Evolutionary conservation across 30 jellyfish, hydroid and myxozoan species (phyloP).

Genomic region (Phacellophora camtschatica): DNA sequence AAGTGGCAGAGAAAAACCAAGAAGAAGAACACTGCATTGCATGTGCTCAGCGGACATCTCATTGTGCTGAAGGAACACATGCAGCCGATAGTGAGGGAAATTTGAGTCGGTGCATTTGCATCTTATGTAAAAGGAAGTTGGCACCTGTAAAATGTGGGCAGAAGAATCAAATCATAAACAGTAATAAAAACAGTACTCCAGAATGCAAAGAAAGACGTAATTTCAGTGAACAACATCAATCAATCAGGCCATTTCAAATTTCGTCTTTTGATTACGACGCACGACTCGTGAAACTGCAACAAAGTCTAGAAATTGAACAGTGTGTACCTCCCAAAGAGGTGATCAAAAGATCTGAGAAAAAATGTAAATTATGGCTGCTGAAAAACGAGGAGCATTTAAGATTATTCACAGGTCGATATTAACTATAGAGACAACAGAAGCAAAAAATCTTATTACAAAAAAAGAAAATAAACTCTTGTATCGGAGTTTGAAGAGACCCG

Average conservation of each 20-base stretch:
- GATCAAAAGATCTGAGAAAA: slow-evolving; percentile 39
- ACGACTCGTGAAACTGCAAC: slow-evolving; percentile 39
- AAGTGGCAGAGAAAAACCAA: neutral
- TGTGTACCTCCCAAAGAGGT: slow-evolving; percentile 57
- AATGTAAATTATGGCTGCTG: slow-evolving; percentile 52
- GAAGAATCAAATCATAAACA: neutral
- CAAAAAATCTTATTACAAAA: too few relatives aligned
- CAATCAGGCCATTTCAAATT: slow-evolving; percentile 17
- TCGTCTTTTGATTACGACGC: slow-evolving; percentile 53
- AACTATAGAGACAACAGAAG: too few relatives aligned
- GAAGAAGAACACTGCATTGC: slow-evolving; percentile 23
- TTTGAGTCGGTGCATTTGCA: slow-evolving; percentile 40
- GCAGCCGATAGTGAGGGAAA: neutral
- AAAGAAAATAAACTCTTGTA: too few relatives aligned
- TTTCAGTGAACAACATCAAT: neutral
- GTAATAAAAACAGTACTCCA: neutral
- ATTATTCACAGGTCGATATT: too few relatives aligned
- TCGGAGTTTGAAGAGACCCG: too few relatives aligned
- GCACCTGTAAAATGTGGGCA: slow-evolving; percentile 46
- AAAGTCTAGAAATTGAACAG: slow-evolving; percentile 27
- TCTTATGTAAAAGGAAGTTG: slow-evolving; percentile 25
- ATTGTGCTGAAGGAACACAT: neutral
- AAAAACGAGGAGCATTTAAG: slow-evolving; percentile 40
- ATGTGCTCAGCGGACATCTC: slow-evolving; percentile 35
- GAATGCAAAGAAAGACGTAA: neutral